Evolutionary conservation across 2,888 invertebrate species (phyloP), one percentile per base, ranked within the genome.

Genomic region (Morpho deidamia): DNA sequence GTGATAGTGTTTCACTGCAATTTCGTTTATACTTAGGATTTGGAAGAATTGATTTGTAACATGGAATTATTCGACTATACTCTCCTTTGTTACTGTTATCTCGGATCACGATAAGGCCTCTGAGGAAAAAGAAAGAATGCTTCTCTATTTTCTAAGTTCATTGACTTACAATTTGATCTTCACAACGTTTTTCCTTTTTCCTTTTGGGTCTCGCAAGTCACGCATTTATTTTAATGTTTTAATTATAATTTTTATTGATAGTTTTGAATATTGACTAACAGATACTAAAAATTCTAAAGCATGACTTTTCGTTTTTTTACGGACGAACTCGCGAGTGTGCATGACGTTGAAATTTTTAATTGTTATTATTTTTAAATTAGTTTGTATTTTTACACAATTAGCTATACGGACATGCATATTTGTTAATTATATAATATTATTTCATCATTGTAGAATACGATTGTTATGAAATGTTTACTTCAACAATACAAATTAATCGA

Each of bases 241-340:
- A 57, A 61, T 56, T 65, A 60, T 66, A 56, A 60, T 38, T 47
- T 8, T 66, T 59, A 43, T 64, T 62, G 68, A 56, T 69, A 53
- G 75, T 79, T 87, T 85, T 85, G 75, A 83, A 83, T 73, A 74
- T 82, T 87, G 87, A 89, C 88, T 89, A 89, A 89, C 88, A 81
- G 76, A 65, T 73, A 87, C 86, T 88, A 88, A 89, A 83, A 66
- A 65, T 80, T 86, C 79, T 85, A 84, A 83, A 77, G 88, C 87
- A 89, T 89, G 87, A 89, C 88, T 68, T 72, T 67, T 71, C 69
- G 53, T 55, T 79, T 81, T 73, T 73, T 83, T 83, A 71, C 66
- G 72, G 72, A 64, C 70, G 75, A 85, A 88, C 86, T 84, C 81
- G 84, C 82, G 83, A 83, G 84, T 84, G 70, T 87, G 88, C 88